Evolutionary conservation across 2,888 invertebrate species (phyloP), one percentile per base, ranked within the genome.

Genomic region (Malachius bipustulatus): DNA sequence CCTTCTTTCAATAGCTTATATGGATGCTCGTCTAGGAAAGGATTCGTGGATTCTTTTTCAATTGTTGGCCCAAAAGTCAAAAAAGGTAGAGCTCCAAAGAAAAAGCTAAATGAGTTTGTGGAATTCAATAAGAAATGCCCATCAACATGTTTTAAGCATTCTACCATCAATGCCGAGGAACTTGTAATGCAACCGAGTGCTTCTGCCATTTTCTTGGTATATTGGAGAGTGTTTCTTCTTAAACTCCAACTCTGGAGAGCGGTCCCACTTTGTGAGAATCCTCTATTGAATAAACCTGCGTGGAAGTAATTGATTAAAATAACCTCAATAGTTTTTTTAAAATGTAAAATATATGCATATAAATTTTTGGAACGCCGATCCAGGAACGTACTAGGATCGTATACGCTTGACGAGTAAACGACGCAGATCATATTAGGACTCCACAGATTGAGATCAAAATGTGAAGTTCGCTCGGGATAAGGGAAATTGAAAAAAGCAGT

Each of bases 201-300:
- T 8, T 59, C 55, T 0, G 74, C 77, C 12, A 82, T 52, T 16
- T 68, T 63, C 40, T 65, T 64, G 0, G 81, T 70, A 40, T 78
- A 77, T 40, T 70, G 66, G 1, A 65, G 60, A 0, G 75, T 67
- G 15, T 68, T 67, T 43, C 68, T 61, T 1, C 67, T 61, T 32
- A 74, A 60, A 0, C 72, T 54, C 64, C 64, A 64, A 1, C 74
- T 67, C 28, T 70, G 61, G 6, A 82, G 62, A 0, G 77, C 71
- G 1, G 74, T 68, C 0, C 83, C 83, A 47, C 83, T 82, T 52
- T 72, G 69, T 0, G 82, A 79, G 26, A 75, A 71, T 9, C 77
- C 81, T 26, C 70, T 62, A 44, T 65, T 55, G 49, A 75, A 75
- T 4, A 68, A 59, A 11, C 69, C 73, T 70, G 50, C n/a, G n/a